phyloP scores from a whole-genome alignment of 2,797 vertebrate species.

The Hyperoplus immaculatus region DNA sequence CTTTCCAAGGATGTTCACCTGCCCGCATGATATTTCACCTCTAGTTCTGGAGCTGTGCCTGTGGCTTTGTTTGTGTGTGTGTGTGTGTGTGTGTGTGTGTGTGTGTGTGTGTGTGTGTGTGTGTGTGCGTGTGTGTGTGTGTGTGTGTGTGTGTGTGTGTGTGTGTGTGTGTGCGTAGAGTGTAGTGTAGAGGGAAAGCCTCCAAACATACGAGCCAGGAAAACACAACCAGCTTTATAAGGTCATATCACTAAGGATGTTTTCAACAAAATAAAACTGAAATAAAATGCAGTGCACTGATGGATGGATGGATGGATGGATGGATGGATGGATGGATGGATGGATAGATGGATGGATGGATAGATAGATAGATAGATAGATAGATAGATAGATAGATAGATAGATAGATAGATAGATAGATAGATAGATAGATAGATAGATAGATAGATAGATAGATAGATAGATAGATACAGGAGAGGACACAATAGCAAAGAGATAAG shows the following conservation, averaged over 20 bases:
- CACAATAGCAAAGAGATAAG: background rate
- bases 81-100: slow-evolving; percentile 8
- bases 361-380: too few species aligned
- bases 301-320: too few species aligned
- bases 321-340: too few species aligned
- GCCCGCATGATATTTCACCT: slow-evolving; percentile 60
- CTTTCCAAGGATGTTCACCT: slow-evolving; percentile 56
- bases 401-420: too few species aligned
- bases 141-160: slow-evolving; percentile 16
- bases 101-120: slow-evolving; percentile 5
- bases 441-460: too few species aligned
- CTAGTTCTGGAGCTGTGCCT: background rate
- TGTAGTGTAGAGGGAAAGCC: slow-evolving; percentile 3
- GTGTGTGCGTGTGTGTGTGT: slow-evolving; percentile 1
- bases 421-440: too few species aligned
- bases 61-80: background rate
- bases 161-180: slow-evolving; percentile 10
- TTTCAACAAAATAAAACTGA: slow-evolving; percentile 17
- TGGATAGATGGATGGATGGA: too few species aligned
- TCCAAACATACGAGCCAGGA: background rate
- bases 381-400: too few species aligned
- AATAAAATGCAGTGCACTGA: background rate
- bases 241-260: slow-evolving; percentile 30
- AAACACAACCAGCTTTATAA: slow-evolving; percentile 7
- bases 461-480: too few species aligned